Evolutionary conservation across 2,797 vertebrate species (phyloP).

Genomic region (Phataginus tetradactyla): DNA sequence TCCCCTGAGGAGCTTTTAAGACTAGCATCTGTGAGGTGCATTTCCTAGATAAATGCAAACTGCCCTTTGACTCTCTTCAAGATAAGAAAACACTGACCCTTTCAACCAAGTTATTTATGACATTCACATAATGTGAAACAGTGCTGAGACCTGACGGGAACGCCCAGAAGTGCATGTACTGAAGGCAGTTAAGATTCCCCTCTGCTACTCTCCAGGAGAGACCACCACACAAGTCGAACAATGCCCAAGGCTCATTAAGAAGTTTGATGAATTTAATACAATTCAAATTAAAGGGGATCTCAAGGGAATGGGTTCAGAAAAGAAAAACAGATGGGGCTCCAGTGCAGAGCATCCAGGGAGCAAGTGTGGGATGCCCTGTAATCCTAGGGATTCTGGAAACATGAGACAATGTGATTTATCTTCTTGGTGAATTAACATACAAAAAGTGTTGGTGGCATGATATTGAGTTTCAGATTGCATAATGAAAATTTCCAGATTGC

Average conservation of each 20-base stretch:
- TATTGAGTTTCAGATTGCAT: constrained; percentile 63
- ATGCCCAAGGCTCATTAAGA: constrained; percentile 73
- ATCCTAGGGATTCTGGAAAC: constrained; percentile 65
- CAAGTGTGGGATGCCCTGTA: constrained; percentile 60
- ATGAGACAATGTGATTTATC: constrained; percentile 72
- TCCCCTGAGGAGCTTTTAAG: constrained; percentile 80
- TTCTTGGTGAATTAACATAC: constrained; percentile 66
- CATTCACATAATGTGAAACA: constrained; percentile 78
- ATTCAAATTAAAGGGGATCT: constrained; percentile 69
- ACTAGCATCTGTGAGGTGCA: constrained; percentile 82
- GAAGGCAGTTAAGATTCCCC: constrained; percentile 38
- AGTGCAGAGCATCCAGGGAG: constrained; percentile 46
- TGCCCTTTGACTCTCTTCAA: constrained; percentile 81
- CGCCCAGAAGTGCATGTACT: constrained; percentile 2
- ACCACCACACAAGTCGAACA: constrained; percentile 71
- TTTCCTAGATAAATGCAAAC: constrained; percentile 83
- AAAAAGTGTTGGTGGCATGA: constrained; percentile 61
- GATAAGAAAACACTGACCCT: constrained; percentile 83
- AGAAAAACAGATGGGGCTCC: constrained; percentile 74
- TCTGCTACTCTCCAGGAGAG: constrained; percentile 60
- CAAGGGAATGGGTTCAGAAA: constrained; percentile 62
- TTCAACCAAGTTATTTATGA: constrained; percentile 81
- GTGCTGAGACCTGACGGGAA: constrained; percentile 50
- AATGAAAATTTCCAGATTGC: constrained; percentile 61
- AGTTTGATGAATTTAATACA: constrained; percentile 79